Evolutionary conservation across 2,113 vertebrate genomes (phyloP).

Genomic region (Percina caprodes): DNA sequence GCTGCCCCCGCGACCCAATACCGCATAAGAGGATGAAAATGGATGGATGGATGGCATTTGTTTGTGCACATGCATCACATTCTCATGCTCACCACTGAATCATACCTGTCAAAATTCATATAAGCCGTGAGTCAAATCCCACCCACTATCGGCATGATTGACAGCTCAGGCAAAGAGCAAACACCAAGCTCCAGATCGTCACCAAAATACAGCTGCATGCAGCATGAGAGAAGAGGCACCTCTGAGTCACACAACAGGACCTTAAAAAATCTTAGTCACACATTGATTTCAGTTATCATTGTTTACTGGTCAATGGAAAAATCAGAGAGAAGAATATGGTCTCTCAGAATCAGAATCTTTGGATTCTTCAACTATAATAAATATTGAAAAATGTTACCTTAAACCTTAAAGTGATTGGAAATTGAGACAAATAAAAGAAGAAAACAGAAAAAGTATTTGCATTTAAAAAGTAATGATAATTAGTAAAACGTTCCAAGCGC

Average conservation of each 20-base stretch:
- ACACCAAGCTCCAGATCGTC: conserved; percentile 51
- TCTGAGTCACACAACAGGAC: conserved; percentile 79
- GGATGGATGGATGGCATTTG: not conserved
- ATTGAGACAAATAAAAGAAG: not conserved
- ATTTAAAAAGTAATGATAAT: not conserved
- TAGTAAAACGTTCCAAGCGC: not conserved
- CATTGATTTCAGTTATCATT: conserved; percentile 32
- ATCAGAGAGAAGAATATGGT: not conserved
- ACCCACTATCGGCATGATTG: conserved; percentile 68
- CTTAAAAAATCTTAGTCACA: conserved; percentile 52
- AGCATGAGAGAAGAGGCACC: conserved; percentile 37
- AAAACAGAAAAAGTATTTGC: not conserved
- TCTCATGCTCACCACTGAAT: conserved; percentile 62
- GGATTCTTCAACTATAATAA: not conserved
- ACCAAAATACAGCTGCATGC: conserved; percentile 63
- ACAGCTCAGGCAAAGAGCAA: conserved; percentile 71
- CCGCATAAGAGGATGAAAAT: too few relatives aligned
- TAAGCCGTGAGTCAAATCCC: conserved; percentile 70
- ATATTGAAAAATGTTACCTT: not conserved
- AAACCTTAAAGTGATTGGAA: not conserved
- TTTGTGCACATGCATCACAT: conserved; percentile 28
- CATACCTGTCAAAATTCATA: conserved; percentile 74
- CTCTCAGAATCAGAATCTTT: not conserved
- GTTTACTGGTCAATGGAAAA: conserved; percentile 15
- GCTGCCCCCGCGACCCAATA: too few relatives aligned